phyloP scores from a whole-genome alignment of 2,113 vertebrate species.

The Melanotaenia duboulayi region DNA sequence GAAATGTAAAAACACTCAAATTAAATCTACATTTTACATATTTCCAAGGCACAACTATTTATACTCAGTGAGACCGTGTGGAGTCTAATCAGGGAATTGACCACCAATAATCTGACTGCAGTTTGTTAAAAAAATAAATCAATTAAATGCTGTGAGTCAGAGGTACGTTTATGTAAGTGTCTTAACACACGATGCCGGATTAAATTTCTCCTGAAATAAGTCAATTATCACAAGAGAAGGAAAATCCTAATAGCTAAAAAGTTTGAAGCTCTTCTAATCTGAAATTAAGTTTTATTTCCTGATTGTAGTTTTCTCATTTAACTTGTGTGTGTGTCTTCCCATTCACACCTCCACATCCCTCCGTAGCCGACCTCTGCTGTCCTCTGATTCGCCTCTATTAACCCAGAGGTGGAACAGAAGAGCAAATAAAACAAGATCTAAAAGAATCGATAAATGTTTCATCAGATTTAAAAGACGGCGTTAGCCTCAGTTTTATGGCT shows the following conservation, averaged over 20 bases:
- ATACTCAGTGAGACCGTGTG: too few species aligned
- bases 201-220: neutral
- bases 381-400: conserved; percentile 60
- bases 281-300: neutral
- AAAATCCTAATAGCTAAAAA: neutral
- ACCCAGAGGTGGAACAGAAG: conserved; percentile 59
- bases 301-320: neutral
- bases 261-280: neutral
- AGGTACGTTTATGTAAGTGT: too few species aligned
- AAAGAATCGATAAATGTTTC: conserved; percentile 82
- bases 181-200: too few species aligned
- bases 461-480: conserved; percentile 80
- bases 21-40: too few species aligned
- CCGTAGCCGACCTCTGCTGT: conserved; percentile 27
- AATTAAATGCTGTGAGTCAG: too few species aligned
- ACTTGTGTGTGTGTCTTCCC: conserved; percentile 11
- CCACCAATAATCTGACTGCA: too few species aligned
- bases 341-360: conserved; percentile 22
- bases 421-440: conserved; percentile 78
- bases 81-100: too few species aligned
- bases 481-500: conserved; percentile 74
- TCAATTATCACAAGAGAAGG: neutral
- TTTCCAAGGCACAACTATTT: too few species aligned
- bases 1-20: too few species aligned
- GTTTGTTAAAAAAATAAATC: too few species aligned